phyloP scores from a whole-genome alignment of 2,797 vertebrate species.

The Yasuhikotakia modesta region DNA sequence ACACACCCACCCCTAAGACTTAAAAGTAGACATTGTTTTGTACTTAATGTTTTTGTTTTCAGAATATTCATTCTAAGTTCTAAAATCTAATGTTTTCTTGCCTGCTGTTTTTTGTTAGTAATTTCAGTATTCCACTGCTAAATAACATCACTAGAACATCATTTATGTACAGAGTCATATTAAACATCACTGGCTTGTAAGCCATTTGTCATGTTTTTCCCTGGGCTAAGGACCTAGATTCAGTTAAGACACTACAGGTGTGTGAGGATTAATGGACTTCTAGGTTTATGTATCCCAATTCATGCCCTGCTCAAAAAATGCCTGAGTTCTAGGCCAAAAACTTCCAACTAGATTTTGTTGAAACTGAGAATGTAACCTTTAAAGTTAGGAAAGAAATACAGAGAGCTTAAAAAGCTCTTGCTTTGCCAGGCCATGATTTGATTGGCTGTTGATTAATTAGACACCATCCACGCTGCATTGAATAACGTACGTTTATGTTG shows the following conservation, averaged over 20 bases:
- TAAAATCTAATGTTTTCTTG: neutral
- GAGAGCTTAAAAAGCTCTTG: constrained; percentile 1
- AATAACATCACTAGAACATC: neutral
- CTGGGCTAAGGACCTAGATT: constrained; percentile 1
- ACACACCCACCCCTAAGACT: neutral
- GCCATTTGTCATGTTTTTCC: constrained; percentile 2
- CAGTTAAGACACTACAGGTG: constrained; percentile 20
- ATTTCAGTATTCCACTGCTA: neutral
- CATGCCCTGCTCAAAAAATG: constrained; percentile 13
- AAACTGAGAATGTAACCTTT: neutral
- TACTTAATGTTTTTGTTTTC: neutral
- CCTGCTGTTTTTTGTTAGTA: neutral
- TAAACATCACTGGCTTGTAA: neutral
- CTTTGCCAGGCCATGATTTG: constrained; percentile 4
- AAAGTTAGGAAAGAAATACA: constrained; percentile 7
- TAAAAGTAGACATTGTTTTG: neutral
- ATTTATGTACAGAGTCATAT: constrained; percentile 6
- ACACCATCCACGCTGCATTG: constrained; percentile 1
- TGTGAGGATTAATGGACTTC: constrained; percentile 24
- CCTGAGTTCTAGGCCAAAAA: constrained; percentile 3
- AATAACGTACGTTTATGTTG: neutral
- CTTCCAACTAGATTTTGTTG: neutral
- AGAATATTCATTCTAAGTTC: no score
- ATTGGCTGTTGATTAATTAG: constrained; percentile 24
- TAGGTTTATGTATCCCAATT: constrained; percentile 23